phyloP scores from a whole-genome alignment of 2,888 invertebrate genomes.

The Protonemura montana region DNA sequence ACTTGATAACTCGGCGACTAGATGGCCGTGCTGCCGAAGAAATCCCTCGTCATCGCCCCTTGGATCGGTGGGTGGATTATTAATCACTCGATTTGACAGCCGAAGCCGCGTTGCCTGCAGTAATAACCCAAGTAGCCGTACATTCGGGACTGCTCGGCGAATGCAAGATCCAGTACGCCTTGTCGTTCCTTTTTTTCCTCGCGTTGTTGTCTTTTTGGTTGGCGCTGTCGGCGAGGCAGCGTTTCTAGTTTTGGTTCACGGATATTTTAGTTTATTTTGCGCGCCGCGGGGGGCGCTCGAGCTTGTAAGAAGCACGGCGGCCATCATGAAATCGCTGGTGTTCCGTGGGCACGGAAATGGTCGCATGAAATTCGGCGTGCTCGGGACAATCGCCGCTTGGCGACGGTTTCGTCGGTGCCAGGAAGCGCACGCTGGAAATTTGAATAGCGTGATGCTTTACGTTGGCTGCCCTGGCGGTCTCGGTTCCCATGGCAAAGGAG shows the following conservation, averaged over 20 bases:
- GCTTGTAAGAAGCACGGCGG: neutral
- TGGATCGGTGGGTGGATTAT: constrained; percentile 38
- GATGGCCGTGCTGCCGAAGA: constrained; percentile 24
- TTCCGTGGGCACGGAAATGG: neutral
- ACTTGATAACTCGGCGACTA: too few species aligned
- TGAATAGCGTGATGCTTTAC: too few species aligned
- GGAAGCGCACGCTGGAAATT: too few species aligned
- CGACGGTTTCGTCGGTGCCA: too few species aligned
- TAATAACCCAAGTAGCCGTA: too few species aligned
- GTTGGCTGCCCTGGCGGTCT: too few species aligned
- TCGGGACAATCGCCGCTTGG: too few species aligned
- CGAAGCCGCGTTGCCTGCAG: neutral
- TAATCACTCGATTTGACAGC: constrained; percentile 43
- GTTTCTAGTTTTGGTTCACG: neutral
- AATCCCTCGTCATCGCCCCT: constrained; percentile 43
- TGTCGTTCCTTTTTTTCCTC: too few species aligned
- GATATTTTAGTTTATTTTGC: constrained; percentile 1
- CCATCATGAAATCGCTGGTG: neutral
- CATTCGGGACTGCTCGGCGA: too few species aligned
- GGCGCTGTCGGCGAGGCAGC: neutral
- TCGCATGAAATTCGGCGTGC: neutral
- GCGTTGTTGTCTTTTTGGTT: neutral
- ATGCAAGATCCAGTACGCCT: too few species aligned
- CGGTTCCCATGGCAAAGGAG: too few species aligned
- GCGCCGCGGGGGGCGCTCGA: neutral